Evolutionary conservation across 2,797 vertebrate species (phyloP).

Genomic region (Carcharodon carcharias): DNA sequence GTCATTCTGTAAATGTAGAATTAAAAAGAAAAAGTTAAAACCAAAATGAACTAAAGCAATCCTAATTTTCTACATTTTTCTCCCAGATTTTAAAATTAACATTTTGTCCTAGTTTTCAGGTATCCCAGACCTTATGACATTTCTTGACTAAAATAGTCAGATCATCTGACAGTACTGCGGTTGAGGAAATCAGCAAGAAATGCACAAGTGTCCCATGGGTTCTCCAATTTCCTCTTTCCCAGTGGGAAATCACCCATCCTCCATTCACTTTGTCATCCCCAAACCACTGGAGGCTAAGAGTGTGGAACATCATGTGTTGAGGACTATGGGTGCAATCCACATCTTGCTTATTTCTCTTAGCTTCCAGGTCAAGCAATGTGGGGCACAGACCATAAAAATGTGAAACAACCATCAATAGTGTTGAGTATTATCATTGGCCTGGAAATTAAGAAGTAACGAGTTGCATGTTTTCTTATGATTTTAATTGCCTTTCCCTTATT

Average conservation of each 20-base stretch:
- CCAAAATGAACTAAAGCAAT: neutral
- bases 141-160: neutral
- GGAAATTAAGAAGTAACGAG: neutral
- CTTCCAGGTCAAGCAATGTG: neutral
- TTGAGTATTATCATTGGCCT: neutral
- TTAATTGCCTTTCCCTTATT: neutral
- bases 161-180: neutral
- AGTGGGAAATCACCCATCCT: neutral
- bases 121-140: neutral
- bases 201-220: neutral
- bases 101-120: neutral
- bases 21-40: neutral
- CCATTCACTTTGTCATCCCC: neutral
- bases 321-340: neutral
- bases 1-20: constrained; percentile 60
- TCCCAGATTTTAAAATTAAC: neutral
- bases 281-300: neutral
- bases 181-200: neutral
- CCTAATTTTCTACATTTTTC: neutral
- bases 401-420: no score
- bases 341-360: neutral
- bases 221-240: neutral
- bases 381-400: neutral
- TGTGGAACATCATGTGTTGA: neutral
- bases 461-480: neutral